Conservation (phyloP, 2,888 invertebrate genomes). For the Cheilosia vulpina region DNA sequence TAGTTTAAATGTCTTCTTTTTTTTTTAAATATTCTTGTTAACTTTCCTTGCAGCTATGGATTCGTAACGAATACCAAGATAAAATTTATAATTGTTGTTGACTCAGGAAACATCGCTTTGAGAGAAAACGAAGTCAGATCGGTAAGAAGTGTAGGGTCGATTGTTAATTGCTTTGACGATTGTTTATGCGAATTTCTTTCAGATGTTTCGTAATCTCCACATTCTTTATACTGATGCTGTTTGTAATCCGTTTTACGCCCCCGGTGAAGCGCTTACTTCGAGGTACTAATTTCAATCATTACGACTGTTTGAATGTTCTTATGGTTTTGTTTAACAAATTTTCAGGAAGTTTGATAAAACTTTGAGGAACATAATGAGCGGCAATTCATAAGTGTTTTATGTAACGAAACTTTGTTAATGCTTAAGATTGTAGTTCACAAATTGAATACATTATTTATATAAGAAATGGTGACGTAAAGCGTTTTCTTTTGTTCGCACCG, state of each 20-base stretch:
- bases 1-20: constrained; percentile 51
- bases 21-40: constrained; percentile 68
- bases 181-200: constrained; percentile 63
- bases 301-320: not conserved
- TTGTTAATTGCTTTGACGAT: not conserved
- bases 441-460: constrained; percentile 14
- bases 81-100: constrained; percentile 96
- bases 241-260: constrained; percentile 98
- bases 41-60: constrained; percentile 88
- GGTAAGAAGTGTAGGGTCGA: constrained; percentile 84
- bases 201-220: constrained; percentile 96
- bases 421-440: not conserved
- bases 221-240: constrained; percentile 96
- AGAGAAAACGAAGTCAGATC: constrained; percentile 97
- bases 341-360: constrained; percentile 88
- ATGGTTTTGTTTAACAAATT: constrained; percentile 76
- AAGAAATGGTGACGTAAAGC: not conserved
- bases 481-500: too few species aligned
- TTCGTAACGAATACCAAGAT: constrained; percentile 99
- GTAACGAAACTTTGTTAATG: not conserved
- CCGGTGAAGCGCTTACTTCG: constrained; percentile 94
- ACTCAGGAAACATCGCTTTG: constrained; percentile 93
- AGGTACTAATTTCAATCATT: constrained; percentile 86
- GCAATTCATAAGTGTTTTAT: constrained; percentile 77
- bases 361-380: constrained; percentile 86